Conservation (phyloP, 1,140 invertebrate genomes). For the Anastatus disparis region DNA sequence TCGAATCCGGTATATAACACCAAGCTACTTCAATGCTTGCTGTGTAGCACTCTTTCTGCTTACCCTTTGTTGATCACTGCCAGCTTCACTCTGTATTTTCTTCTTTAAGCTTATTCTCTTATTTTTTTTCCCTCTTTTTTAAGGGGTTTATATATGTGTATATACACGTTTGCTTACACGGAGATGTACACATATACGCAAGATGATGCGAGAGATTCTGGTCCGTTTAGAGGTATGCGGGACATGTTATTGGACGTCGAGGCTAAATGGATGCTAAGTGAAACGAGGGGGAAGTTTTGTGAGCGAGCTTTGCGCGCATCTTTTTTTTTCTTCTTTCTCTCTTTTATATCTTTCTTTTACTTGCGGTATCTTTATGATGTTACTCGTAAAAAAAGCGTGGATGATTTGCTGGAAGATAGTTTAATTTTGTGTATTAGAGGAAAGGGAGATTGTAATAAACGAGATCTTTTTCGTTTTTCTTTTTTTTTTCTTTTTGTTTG, state of each 20-base stretch:
- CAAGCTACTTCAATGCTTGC: not conserved
- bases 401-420: slow-evolving; percentile 12
- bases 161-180: too few relatives aligned
- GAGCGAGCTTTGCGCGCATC: slow-evolving; percentile 22
- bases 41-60: not conserved
- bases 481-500: too few relatives aligned
- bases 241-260: slow-evolving; percentile 24
- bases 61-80: not conserved
- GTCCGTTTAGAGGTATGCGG: slow-evolving; percentile 5
- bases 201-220: too few relatives aligned
- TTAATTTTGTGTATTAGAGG: slow-evolving; percentile 3
- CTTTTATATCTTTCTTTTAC: too few relatives aligned
- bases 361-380: slow-evolving; percentile 22
- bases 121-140: not conserved
- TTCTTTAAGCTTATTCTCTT: not conserved
- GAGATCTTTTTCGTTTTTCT: too few relatives aligned
- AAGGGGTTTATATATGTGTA: too few relatives aligned
- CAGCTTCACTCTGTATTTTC: not conserved
- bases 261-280: slow-evolving; percentile 32
- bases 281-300: slow-evolving; percentile 8
- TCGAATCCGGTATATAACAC: slow-evolving; percentile 22
- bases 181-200: too few relatives aligned
- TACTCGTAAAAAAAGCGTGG: slow-evolving; percentile 21
- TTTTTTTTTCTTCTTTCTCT: too few relatives aligned
- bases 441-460: slow-evolving; percentile 8